Evolutionary conservation across 2,888 invertebrate genomes (phyloP).

Genomic region (Gnatocerus cornutus): DNA sequence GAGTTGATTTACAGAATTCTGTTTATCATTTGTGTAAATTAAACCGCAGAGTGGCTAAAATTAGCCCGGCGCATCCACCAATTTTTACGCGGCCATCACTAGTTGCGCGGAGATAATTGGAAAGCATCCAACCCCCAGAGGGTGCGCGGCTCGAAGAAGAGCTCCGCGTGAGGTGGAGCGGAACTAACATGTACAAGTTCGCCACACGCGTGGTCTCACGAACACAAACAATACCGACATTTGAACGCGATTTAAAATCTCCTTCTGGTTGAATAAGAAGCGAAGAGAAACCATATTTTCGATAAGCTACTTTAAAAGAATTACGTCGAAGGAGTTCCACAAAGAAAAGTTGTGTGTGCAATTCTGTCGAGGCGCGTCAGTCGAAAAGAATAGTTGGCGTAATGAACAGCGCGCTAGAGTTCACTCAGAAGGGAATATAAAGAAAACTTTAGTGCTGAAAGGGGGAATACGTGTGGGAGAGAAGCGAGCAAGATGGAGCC

Average conservation of each 20-base stretch:
- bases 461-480: constrained; percentile 65
- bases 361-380: constrained; percentile 62
- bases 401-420: constrained; percentile 67
- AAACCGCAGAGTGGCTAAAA: no score
- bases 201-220: constrained; percentile 49
- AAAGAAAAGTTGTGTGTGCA: constrained; percentile 55
- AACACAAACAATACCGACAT: constrained; percentile 42
- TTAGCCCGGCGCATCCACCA: no score
- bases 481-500: constrained; percentile 61
- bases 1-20: no score
- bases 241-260: constrained; percentile 45
- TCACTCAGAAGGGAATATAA: constrained; percentile 68
- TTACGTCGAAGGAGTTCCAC: constrained; percentile 55
- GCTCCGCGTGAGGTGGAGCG: constrained; percentile 56
- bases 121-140: not conserved
- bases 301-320: constrained; percentile 67
- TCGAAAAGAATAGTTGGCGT: constrained; percentile 68
- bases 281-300: constrained; percentile 65
- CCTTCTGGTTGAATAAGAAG: constrained; percentile 15
- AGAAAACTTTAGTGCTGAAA: constrained; percentile 69
- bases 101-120: not conserved
- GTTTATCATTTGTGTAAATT: no score
- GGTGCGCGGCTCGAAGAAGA: constrained; percentile 18
- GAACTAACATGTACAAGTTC: constrained; percentile 43
- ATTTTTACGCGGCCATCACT: not conserved